Evolutionary conservation across 64 coral and sea anemone genomes (phyloP).

Genomic region (Porites australiensis): DNA sequence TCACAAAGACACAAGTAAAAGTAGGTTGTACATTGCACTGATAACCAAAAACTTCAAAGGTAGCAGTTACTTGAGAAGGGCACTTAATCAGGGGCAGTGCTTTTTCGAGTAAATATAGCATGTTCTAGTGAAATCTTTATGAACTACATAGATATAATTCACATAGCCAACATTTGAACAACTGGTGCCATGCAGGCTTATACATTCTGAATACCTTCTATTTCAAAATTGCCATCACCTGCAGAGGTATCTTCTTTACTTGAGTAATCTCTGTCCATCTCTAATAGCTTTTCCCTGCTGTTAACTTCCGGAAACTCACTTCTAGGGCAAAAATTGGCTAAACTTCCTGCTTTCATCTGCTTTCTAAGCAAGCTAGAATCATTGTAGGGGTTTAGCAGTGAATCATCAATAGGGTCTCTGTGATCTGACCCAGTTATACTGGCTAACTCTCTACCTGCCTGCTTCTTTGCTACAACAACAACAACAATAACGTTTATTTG

Average conservation of each 20-base stretch:
- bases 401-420: no score
- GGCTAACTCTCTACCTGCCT: not conserved
- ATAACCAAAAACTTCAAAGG: no score
- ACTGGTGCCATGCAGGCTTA: no score
- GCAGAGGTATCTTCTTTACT: not conserved
- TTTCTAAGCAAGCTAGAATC: not conserved
- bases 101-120: no score
- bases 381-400: not conserved
- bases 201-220: not conserved
- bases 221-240: not conserved
- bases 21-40: no score
- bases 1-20: no score
- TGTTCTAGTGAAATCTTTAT: no score
- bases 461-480: not conserved
- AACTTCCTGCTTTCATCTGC: conserved; percentile 21
- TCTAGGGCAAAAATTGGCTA: conserved; percentile 1
- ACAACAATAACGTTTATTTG: no score
- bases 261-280: not conserved
- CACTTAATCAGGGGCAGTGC: no score
- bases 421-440: not conserved
- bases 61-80: no score
- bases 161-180: no score
- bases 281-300: not conserved
- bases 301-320: not conserved
- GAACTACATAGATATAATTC: no score